Evolutionary conservation across 2,113 vertebrate genomes (phyloP), one percentile per base, ranked within the genome.

Genomic region (Austrofundulus limnaeus): DNA sequence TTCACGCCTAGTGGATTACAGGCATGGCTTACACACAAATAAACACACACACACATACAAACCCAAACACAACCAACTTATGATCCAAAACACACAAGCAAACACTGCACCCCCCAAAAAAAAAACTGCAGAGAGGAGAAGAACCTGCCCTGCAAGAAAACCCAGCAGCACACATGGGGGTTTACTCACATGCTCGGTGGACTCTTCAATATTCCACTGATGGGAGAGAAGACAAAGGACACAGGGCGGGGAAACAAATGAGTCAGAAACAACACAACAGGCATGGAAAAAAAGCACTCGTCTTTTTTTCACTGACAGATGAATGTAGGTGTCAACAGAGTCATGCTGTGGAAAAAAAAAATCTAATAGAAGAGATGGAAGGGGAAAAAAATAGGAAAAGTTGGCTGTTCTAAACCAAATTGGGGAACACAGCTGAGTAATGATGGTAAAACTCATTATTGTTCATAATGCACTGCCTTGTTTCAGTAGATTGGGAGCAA

Each of bases 131-230:
- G 76, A 81, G 58, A 54, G 72, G 63, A 78, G 74, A 78, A 69
- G 51, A 77, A 62, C 64, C 56, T 72, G 75, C 85, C 82, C 80
- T 81, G 86, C 83, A 82, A 75, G 54, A 85, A 82, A 85, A 82
- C 92, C 94, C 91, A 91, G 85, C 70, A 87, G 88, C 92, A 92
- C 88, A 89, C 86, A 92, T 92, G 87, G 89, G 93, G 92, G 88
- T 91, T n/a, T 98, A 98, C 96, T 98, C 95, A 98, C 96, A 91
- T 98, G 93, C 89, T 97, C 95, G 88, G 94, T 93, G 90, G 94
- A 92, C 90, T 98, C 95, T 92, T 96, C 94, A 92, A 94, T 92
- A 92, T 87, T 95, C 95, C 95, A 97, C 95, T 97, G 95, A 96
- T 11, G 89, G 86, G 86, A 87, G 86, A 87, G 83, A 88, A 92